Percentiles rank a stretch among this genome's conserved stretches.
Evolutionary conservation across 2,113 vertebrate genomes (phyloP).

Genomic region (Bothrops jararaca): DNA sequence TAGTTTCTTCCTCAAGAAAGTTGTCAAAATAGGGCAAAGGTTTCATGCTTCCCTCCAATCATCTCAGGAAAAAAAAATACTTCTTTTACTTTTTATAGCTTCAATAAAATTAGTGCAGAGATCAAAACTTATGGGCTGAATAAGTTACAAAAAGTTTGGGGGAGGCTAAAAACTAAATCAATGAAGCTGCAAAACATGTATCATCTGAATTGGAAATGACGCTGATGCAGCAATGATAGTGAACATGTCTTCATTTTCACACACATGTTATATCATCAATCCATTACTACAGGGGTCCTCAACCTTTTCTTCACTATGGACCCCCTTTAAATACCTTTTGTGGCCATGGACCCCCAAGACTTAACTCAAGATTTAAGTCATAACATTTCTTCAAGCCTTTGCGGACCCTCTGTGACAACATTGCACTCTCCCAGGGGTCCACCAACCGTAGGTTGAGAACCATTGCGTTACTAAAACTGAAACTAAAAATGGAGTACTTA

Average conservation of each 20-base stretch:
- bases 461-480: background rate
- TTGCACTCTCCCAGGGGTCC: background rate
- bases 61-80: background rate
- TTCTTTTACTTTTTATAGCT: background rate
- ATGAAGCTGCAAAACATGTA: background rate
- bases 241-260: background rate
- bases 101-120: background rate
- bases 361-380: background rate
- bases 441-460: background rate
- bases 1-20: background rate
- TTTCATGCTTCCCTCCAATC: background rate
- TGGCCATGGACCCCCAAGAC: background rate
- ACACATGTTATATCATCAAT: background rate
- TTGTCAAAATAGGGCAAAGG: background rate
- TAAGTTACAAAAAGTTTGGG: background rate
- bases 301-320: too few species aligned
- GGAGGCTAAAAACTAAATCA: background rate
- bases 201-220: background rate
- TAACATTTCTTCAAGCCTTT: background rate
- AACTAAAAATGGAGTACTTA: background rate
- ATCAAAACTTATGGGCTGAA: background rate
- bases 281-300: background rate
- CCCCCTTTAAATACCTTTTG: too few species aligned
- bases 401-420: background rate
- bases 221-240: background rate